Evolutionary conservation across 1,140 invertebrate genomes (phyloP).

Genomic region (Brachionus rotundiformis): DNA sequence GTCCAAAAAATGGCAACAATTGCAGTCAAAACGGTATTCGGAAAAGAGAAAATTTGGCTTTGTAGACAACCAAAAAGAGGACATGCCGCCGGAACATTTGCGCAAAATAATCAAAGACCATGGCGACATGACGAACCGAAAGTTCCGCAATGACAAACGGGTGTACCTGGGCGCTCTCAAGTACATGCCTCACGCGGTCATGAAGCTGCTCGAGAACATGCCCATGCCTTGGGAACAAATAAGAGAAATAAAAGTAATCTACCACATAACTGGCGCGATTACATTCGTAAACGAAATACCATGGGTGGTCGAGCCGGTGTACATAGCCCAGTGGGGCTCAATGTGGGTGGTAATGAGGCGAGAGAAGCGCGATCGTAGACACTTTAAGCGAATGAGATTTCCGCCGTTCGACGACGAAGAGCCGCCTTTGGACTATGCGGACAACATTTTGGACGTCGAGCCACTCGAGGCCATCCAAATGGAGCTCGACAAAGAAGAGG

Average conservation of each 20-base stretch:
- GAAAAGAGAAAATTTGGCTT: conserved; percentile 98
- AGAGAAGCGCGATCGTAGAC: conserved; percentile 94
- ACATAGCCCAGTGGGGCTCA: conserved; percentile 98
- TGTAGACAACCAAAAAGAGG: conserved; percentile 97
- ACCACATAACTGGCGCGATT: conserved; percentile 98
- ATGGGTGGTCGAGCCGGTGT: conserved; percentile 98
- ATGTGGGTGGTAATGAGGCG: conserved; percentile 99
- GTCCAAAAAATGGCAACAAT: conserved; percentile 96
- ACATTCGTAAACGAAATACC: conserved; percentile 99
- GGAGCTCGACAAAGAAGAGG: conserved; percentile 93
- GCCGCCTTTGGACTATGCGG: conserved; percentile 97
- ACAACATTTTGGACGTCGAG: conserved; percentile 98
- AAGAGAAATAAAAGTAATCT: conserved; percentile 91
- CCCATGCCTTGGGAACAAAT: conserved; percentile 99
- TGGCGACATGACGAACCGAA: conserved; percentile 98
- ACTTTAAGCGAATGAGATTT: conserved; percentile 99
- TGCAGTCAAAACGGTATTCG: conserved; percentile 94
- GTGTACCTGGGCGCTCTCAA: conserved; percentile 97
- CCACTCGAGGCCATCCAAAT: conserved; percentile 98
- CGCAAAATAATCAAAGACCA: conserved; percentile 98
- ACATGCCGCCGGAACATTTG: conserved; percentile 98
- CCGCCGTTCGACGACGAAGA: conserved; percentile 99
- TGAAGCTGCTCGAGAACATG: conserved; percentile 99
- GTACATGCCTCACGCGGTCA: conserved; percentile 99
- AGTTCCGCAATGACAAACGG: conserved; percentile 97